Percentiles rank a stretch among this genome's conserved stretches.
Conservation (phyloP, 2,888 invertebrate species). For the Digitonthophagus gazella region DNA sequence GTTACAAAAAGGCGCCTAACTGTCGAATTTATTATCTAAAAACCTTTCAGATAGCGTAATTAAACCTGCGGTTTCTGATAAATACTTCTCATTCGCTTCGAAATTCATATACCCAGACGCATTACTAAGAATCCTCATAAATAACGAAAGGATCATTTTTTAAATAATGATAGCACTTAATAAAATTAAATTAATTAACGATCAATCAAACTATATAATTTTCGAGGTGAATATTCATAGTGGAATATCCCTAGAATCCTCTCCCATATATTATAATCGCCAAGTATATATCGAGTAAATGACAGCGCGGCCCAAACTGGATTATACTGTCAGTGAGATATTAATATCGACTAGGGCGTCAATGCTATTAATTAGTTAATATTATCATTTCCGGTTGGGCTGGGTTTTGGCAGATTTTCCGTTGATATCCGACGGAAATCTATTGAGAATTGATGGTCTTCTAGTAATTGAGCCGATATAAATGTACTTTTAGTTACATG, state of each 20-base stretch:
- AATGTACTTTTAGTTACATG: conserved; percentile 30
- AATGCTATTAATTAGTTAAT: neutral
- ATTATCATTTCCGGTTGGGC: neutral
- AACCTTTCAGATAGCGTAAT: neutral
- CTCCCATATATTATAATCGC: neutral
- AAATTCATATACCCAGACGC: too few species aligned
- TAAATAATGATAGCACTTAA: too few species aligned
- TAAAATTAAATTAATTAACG: too few species aligned
- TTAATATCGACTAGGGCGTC: neutral
- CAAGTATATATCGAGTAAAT: neutral
- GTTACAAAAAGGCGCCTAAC: neutral
- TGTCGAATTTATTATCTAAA: neutral
- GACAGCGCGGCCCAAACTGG: neutral
- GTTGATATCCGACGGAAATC: conserved; percentile 12
- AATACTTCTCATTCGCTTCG: neutral
- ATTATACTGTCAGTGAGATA: neutral
- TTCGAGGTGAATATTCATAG: neutral
- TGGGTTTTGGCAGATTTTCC: neutral
- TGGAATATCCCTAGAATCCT: neutral
- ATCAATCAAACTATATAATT: neutral
- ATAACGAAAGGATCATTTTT: too few species aligned
- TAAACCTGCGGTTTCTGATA: neutral
- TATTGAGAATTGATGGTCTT: conserved; percentile 29
- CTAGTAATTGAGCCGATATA: conserved; percentile 31
- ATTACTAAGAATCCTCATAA: too few species aligned